These are phyloP conservation scores for Periophthalmodon schlosseri DNA, from an alignment of 2,113 vertebrate species.

Conservation along the genomic window DNA sequence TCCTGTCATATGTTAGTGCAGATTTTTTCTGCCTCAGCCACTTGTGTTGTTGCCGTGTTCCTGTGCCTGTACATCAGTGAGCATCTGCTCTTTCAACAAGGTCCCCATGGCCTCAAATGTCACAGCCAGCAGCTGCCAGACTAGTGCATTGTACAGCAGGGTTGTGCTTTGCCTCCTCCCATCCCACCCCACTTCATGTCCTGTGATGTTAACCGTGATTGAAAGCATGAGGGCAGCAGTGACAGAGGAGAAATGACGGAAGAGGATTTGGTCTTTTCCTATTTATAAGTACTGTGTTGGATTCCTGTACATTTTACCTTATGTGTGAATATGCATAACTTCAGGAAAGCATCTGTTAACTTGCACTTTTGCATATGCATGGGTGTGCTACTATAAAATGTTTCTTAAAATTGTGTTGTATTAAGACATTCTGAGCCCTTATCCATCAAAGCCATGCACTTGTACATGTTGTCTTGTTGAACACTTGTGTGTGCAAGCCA, in stretches of 20 bases:
- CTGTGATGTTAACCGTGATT: constrained; percentile 86
- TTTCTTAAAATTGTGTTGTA: background rate
- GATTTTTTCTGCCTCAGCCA: constrained; percentile 62
- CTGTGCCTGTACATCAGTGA: constrained; percentile 69
- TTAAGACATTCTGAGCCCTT: constrained; percentile 28
- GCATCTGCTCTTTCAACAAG: constrained; percentile 75
- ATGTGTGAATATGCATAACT: constrained; percentile 76
- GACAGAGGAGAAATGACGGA: constrained; percentile 41
- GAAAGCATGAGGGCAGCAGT: constrained; percentile 70
- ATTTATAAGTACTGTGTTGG: constrained; percentile 79
- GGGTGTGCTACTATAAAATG: too few species aligned
- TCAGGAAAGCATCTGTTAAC: constrained; percentile 51
- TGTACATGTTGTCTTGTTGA: constrained; percentile 19
- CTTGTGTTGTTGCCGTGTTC: constrained; percentile 72
- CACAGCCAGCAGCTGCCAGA: constrained; percentile 73
- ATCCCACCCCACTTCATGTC: constrained; percentile 77
- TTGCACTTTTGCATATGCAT: too few species aligned
- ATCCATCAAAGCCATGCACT: constrained; percentile 8
- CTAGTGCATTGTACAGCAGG: constrained; percentile 68
- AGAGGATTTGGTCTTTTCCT: constrained; percentile 71
- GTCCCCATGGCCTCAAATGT: constrained; percentile 77
- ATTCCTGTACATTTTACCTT: constrained; percentile 51
- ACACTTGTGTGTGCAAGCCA: constrained; percentile 2
- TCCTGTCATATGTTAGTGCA: constrained; percentile 63
- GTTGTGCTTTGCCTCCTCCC: constrained; percentile 64